Percentiles rank a stretch among this genome's conserved stretches.
These are phyloP conservation scores for Candidula unifasciata DNA, from an alignment of 2,888 invertebrate genomes.

Conservation along the genomic window DNA sequence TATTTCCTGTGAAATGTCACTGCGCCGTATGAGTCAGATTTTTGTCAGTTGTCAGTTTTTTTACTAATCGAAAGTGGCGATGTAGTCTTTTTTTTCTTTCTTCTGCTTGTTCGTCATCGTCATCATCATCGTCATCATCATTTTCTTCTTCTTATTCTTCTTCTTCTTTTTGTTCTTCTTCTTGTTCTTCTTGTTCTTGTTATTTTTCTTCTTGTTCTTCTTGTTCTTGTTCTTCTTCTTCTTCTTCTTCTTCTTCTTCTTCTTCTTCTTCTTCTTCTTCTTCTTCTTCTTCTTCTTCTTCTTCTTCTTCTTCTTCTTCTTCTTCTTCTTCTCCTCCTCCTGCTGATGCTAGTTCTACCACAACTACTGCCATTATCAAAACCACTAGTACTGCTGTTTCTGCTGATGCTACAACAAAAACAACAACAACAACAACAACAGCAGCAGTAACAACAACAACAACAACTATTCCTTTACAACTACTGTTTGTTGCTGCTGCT, in stretches of 20 bases:
- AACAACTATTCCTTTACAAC: too few relatives aligned
- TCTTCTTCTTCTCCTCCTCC: slow-evolving; percentile 21
- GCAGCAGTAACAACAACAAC: too few relatives aligned
- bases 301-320: slow-evolving; percentile 22
- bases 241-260: slow-evolving; percentile 38
- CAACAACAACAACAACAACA: too few relatives aligned
- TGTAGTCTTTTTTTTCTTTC: background rate
- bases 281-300: slow-evolving; percentile 11
- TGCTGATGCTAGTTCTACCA: too few relatives aligned
- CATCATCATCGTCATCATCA: background rate
- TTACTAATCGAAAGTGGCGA: too few relatives aligned
- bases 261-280: slow-evolving; percentile 30
- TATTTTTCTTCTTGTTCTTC: slow-evolving; percentile 1
- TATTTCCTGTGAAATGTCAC: too few relatives aligned
- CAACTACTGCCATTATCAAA: too few relatives aligned
- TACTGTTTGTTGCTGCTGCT: too few relatives aligned
- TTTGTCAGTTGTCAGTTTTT: too few relatives aligned
- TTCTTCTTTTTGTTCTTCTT: background rate
- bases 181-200: slow-evolving; percentile 5
- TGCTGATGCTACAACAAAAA: too few relatives aligned
- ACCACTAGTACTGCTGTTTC: too few relatives aligned
- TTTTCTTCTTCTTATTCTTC: background rate
- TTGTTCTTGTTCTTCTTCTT: slow-evolving; percentile 34
- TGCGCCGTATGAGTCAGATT: too few relatives aligned
- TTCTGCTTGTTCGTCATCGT: slow-evolving; percentile 3